Percentiles rank a stretch among this genome's conserved stretches.
Conservation (phyloP, 2,888 invertebrate species). For the Thymelicus lineola region DNA sequence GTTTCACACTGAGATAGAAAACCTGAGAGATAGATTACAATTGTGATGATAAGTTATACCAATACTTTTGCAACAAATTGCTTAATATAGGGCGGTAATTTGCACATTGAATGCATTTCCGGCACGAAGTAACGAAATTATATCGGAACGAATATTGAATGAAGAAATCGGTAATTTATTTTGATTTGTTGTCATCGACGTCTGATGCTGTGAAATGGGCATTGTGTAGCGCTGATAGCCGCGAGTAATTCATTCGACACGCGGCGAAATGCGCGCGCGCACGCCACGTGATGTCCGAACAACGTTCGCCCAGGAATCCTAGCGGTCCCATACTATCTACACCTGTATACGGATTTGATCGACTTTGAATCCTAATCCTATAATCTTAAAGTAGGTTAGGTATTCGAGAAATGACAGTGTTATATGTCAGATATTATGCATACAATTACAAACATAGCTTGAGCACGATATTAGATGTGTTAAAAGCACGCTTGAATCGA, state of each 20-base stretch:
- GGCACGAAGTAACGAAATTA: constrained; percentile 68
- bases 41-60: neutral
- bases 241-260: constrained; percentile 72
- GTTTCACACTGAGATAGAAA: no score
- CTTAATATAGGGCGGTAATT: constrained; percentile 50
- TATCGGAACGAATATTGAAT: constrained; percentile 79
- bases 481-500: constrained; percentile 22
- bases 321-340: constrained; percentile 30
- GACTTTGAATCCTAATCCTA: constrained; percentile 10
- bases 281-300: constrained; percentile 55
- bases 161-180: constrained; percentile 74
- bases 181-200: constrained; percentile 69
- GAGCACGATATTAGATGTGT: constrained; percentile 22
- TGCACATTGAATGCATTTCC: constrained; percentile 57
- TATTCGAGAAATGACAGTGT: neutral
- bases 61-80: constrained; percentile 5
- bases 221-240: constrained; percentile 70
- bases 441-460: constrained; percentile 23
- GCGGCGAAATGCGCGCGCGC: constrained; percentile 61
- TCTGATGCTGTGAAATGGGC: constrained; percentile 66
- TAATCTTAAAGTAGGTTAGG: neutral
- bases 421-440: constrained; percentile 12
- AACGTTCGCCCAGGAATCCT: constrained; percentile 30
- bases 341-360: constrained; percentile 1
- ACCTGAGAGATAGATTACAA: no score